Evolutionary conservation across 64 coral and sea anemone species (phyloP).

Genomic region (Catalaphyllia jardinei): DNA sequence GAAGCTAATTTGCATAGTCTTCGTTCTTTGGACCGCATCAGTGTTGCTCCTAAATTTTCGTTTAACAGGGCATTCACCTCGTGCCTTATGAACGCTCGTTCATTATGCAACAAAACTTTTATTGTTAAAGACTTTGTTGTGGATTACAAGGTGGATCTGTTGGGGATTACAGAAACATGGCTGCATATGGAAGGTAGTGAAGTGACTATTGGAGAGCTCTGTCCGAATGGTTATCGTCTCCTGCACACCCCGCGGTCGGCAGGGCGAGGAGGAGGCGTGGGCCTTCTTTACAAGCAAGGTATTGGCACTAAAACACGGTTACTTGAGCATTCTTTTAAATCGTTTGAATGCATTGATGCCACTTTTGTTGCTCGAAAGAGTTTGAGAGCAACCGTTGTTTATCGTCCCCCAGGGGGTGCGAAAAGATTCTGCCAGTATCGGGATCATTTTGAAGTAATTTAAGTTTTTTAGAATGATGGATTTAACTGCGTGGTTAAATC

Average conservation of each 20-base stretch:
- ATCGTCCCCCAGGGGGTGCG: slow-evolving; percentile 12
- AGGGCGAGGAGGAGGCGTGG: background rate
- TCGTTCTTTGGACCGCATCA: background rate
- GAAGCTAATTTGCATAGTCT: too few relatives aligned
- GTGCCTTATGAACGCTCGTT: slow-evolving; percentile 27
- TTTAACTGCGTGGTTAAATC: too few relatives aligned
- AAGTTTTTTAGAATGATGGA: too few relatives aligned
- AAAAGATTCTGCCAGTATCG: too few relatives aligned
- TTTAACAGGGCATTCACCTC: slow-evolving; percentile 35
- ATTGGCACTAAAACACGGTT: slow-evolving; percentile 39
- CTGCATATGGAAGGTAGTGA: slow-evolving; percentile 7
- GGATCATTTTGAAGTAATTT: too few relatives aligned
- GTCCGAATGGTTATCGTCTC: slow-evolving; percentile 6
- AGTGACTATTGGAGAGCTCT: slow-evolving; percentile 5
- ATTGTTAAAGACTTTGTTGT: background rate
- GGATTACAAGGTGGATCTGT: background rate
- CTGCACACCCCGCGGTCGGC: background rate
- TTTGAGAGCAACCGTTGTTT: slow-evolving; percentile 41
- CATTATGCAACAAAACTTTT: slow-evolving; percentile 37
- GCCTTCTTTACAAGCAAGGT: slow-evolving; percentile 52
- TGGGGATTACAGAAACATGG: slow-evolving; percentile 21
- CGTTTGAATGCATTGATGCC: slow-evolving; percentile 41
- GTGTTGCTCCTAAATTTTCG: slow-evolving; percentile 22
- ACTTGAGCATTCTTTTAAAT: slow-evolving; percentile 43
- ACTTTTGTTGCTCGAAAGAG: slow-evolving; percentile 46